A percentile compares a stretch with the other conserved stretches of the same genome.
Evolutionary conservation across 2,797 vertebrate genomes (phyloP).

Genomic region (Euphonia xanthogaster): DNA sequence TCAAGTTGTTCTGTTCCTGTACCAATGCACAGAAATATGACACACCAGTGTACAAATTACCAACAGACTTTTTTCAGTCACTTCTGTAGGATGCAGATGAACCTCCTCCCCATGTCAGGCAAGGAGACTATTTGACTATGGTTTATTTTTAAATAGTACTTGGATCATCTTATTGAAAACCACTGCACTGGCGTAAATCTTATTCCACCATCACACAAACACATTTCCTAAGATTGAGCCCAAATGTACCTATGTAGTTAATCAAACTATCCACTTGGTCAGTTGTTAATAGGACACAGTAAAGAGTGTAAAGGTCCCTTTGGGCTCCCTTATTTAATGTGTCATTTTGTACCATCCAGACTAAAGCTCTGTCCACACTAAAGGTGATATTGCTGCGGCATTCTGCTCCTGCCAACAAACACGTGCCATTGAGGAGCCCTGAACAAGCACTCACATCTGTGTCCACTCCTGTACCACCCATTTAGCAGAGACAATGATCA

Average conservation of each 20-base stretch:
- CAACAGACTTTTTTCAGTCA: not conserved
- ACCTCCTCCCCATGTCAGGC: not conserved
- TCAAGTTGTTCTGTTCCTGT: constrained; percentile 33
- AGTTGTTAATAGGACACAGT: not conserved
- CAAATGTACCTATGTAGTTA: not conserved
- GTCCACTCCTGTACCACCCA: constrained; percentile 65
- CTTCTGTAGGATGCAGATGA: not conserved
- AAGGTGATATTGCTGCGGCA: not conserved
- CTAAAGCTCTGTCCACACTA: not conserved
- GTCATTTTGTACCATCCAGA: not conserved
- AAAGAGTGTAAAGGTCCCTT: constrained; percentile 23
- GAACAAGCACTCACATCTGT: constrained; percentile 38
- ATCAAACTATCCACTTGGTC: not conserved
- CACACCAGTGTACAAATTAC: constrained; percentile 15
- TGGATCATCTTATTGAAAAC: not conserved
- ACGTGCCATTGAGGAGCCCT: constrained; percentile 50
- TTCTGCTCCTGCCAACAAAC: constrained; percentile 65
- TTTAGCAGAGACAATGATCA: constrained; percentile 75
- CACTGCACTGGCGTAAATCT: not conserved
- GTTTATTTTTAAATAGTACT: constrained; percentile 39
- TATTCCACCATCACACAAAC: not conserved
- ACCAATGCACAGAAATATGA: not conserved
- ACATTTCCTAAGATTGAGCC: not conserved
- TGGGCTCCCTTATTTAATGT: constrained; percentile 47
- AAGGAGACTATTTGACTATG: not conserved